Base-by-base conservation (phyloP, 1,140 invertebrate genomes). In the Drosophila rufa region DNA sequence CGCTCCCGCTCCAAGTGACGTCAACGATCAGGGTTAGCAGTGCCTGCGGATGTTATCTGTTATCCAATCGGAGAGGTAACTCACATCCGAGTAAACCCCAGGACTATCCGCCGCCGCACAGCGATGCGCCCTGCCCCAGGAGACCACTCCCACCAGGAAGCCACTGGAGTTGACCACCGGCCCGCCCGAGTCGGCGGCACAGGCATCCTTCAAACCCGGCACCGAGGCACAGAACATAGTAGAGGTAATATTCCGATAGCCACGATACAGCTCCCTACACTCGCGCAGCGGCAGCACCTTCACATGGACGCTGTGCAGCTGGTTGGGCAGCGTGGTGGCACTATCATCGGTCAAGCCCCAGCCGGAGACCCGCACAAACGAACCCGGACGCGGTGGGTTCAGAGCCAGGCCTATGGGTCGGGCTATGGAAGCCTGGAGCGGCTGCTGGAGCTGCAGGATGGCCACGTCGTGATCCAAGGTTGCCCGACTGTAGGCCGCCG, bases 171-270 rank as follows among this genome's bases (percentile, higher is more conserved):
- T 81, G 1, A 95, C 94, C 2, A 95, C 83, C 6, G 95, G 95
- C 6, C 95, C 95, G 33, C 95, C 95, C 6, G 95, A 95, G 79
- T 96, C 95, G 0, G 95, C 95, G 64, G 95, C 93, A 85, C 95
- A 96, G 11, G 95, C 94, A 80, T 96, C 95, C 57, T 93, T 93
- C 1, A 90, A 60, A 12, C 93, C 93, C 33, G 92, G 82, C 53
- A 92, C 92, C 53, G 92, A 92, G 19, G 94, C 94, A 77, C 94
- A 94, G 27, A 94, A 90, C 93, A 94, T 94, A 36, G 82, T 83
- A 0, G 80, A 30, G 0, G 93, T 94, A 4, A 94, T 80, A 42
- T 91, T 82, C 1, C 79, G 30, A 17, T 80, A 78, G 11, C 79
- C 79, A 1, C 45, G 30, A n/a, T 92, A 92, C 9, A 80, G 48